These are phyloP conservation scores for Drosophila sulfurigaster DNA, from an alignment of 1,140 invertebrate species.

Conservation along the genomic window DNA sequence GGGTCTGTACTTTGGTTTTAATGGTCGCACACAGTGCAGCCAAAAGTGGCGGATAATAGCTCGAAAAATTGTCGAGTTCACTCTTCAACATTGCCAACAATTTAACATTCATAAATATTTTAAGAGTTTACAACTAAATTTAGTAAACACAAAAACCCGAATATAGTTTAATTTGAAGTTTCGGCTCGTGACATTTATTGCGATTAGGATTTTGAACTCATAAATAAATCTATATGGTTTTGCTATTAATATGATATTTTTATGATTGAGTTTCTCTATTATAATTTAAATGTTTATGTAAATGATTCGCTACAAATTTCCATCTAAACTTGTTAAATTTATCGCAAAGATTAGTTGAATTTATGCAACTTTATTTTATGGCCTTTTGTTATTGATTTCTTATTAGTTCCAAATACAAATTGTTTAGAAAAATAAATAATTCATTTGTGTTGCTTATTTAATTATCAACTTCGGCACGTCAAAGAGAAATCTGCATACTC, in stretches of 20 bases:
- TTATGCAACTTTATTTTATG: slow-evolving; percentile 4
- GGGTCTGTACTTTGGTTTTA: slow-evolving; percentile 34
- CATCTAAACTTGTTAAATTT: background rate
- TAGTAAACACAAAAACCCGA: background rate
- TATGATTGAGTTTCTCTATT: background rate
- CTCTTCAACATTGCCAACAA: background rate
- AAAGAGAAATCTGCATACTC: background rate
- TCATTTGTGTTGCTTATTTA: background rate
- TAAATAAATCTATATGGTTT: background rate
- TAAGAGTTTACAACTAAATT: background rate
- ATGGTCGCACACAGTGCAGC: background rate
- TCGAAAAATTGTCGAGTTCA: background rate
- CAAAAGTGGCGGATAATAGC: background rate
- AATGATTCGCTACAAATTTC: background rate
- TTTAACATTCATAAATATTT: background rate
- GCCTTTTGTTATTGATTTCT: background rate
- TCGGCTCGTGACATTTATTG: background rate
- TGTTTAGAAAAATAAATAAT: background rate
- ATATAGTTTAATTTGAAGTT: background rate
- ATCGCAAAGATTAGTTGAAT: slow-evolving; percentile 1
- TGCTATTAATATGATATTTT: background rate
- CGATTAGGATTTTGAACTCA: background rate
- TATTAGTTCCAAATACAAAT: background rate
- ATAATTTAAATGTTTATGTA: background rate
- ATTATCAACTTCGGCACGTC: background rate